Conservation (phyloP, 1,140 invertebrate genomes). For the Brachystomella parvula region DNA sequence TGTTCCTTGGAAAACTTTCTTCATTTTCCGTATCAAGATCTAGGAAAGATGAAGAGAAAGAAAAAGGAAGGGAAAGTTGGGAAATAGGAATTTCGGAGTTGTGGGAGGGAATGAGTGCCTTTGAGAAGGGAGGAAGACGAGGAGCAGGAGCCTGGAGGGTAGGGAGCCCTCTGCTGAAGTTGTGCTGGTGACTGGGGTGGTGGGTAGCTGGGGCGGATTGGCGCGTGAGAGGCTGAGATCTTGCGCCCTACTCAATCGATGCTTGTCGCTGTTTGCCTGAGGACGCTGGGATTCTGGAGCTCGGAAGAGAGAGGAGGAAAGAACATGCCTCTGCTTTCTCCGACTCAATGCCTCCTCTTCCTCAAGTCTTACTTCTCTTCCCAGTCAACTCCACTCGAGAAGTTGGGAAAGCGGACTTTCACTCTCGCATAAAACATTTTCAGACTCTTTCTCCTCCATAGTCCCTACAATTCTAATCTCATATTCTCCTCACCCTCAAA, state of each 20-base stretch:
- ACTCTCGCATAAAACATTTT: neutral
- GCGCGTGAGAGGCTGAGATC: neutral
- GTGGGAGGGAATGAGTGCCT: too few species aligned
- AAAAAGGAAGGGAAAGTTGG: neutral
- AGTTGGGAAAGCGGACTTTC: neutral
- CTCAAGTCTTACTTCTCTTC: neutral
- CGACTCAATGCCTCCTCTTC: neutral
- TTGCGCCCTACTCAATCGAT: conserved; percentile 7
- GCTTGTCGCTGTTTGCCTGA: neutral
- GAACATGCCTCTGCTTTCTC: neutral
- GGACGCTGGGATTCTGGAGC: neutral
- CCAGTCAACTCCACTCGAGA: neutral
- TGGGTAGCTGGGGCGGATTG: neutral
- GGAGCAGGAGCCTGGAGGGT: neutral
- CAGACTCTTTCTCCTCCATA: neutral
- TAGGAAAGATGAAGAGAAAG: neutral
- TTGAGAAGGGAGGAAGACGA: too few species aligned
- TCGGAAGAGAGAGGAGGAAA: neutral
- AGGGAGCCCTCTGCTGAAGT: neutral
- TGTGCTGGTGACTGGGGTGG: neutral
- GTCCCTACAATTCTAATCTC: neutral
- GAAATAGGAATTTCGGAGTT: neutral
- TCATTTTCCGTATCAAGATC: neutral
- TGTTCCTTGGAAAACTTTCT: too few species aligned
- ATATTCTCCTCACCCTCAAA: neutral